phyloP scores from a whole-genome alignment of 2,888 invertebrate species.

The Cyclophora punctaria region DNA sequence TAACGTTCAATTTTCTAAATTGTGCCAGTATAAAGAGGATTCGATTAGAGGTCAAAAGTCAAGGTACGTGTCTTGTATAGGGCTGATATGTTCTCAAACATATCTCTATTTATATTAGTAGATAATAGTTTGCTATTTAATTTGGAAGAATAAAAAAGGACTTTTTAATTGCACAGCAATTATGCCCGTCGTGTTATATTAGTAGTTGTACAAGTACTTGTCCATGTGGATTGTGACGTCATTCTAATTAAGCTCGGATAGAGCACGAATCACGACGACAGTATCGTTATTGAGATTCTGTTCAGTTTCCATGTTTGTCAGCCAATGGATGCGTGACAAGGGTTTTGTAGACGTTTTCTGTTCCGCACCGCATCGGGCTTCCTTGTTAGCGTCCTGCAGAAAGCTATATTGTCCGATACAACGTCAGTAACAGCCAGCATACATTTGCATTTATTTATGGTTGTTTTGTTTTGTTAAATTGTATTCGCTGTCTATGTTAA shows the following conservation, averaged over 20 bases:
- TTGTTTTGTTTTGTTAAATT: slow-evolving; percentile 28
- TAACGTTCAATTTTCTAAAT: no score
- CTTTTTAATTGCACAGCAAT: no score
- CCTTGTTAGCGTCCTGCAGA: slow-evolving; percentile 28
- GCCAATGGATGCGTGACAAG: slow-evolving; percentile 18
- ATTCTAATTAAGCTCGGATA: no score
- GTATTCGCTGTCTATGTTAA: slow-evolving; percentile 24
- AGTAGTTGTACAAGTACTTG: no score
- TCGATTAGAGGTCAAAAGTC: no score
- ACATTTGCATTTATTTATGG: slow-evolving; percentile 33
- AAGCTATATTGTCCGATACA: slow-evolving; percentile 25
- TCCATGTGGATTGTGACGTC: no score
- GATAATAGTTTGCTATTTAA: no score
- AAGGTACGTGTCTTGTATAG: background rate
- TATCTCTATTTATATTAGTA: background rate
- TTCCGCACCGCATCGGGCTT: slow-evolving; percentile 26
- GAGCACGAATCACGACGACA: background rate
- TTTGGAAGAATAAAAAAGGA: no score
- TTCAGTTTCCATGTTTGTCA: slow-evolving; percentile 9
- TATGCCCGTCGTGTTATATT: no score
- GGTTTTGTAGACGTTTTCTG: slow-evolving; percentile 19
- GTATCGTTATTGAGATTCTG: slow-evolving; percentile 12
- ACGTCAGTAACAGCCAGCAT: slow-evolving; percentile 22
- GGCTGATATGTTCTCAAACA: slow-evolving; percentile 2
- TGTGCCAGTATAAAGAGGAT: no score